Percentiles rank a stretch among this genome's conserved stretches.
phyloP scores from a whole-genome alignment of 2,797 vertebrate species.

The Danio kyathit region DNA sequence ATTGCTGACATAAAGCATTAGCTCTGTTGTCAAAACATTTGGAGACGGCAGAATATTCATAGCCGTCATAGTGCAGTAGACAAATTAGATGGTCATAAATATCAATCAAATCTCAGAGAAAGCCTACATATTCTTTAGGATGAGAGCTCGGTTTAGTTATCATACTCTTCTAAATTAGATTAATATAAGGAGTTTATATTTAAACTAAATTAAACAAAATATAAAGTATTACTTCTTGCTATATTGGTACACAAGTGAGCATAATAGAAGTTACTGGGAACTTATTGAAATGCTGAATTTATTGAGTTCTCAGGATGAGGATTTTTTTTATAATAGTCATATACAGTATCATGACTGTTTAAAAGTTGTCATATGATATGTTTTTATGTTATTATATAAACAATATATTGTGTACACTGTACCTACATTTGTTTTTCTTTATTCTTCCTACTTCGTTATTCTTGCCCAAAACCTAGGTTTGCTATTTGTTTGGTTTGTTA shows the following conservation, averaged over 20 bases:
- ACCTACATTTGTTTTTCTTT: too few relatives aligned
- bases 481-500: too few relatives aligned
- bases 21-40: constrained; percentile 17
- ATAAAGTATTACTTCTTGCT: not conserved
- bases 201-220: not conserved
- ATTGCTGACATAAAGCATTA: constrained; percentile 14
- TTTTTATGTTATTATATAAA: too few relatives aligned
- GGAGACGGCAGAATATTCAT: not conserved
- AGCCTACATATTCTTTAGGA: not conserved
- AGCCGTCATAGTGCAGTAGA: not conserved
- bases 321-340: not conserved
- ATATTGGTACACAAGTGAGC: not conserved
- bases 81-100: not conserved
- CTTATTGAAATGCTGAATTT: not conserved
- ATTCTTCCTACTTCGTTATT: too few relatives aligned
- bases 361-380: not conserved
- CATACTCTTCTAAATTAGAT: not conserved
- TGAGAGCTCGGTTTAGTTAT: not conserved
- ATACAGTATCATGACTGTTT: not conserved
- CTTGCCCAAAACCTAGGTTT: too few relatives aligned
- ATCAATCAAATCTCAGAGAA: constrained; percentile 5
- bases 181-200: not conserved
- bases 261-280: not conserved
- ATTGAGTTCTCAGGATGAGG: not conserved
- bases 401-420: too few relatives aligned